These are phyloP conservation scores for Lacerta viridis DNA, from an alignment of 2,797 vertebrate species.

Conservation along the genomic window DNA sequence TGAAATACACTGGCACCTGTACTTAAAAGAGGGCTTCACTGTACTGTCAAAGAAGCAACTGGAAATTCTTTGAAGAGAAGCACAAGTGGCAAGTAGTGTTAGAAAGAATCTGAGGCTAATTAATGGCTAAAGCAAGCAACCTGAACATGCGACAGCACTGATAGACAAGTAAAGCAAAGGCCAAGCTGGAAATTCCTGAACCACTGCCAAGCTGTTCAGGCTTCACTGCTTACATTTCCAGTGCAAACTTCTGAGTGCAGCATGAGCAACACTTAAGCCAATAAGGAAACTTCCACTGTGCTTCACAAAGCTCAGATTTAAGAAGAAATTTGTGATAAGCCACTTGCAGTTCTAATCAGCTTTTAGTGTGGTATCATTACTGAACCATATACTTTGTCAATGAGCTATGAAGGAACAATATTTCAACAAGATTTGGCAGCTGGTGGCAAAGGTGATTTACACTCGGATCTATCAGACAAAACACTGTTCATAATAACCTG, in stretches of 20 bases:
- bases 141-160: slow-evolving; percentile 15
- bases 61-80: slow-evolving; percentile 16
- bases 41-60: neutral
- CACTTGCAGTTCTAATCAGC: neutral
- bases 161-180: slow-evolving; percentile 31
- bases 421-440: neutral
- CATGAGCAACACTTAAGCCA: neutral
- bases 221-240: neutral
- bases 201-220: neutral
- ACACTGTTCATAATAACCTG: neutral
- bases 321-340: neutral
- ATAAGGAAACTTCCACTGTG: slow-evolving; percentile 2
- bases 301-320: neutral
- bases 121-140: neutral
- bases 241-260: neutral
- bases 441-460: neutral
- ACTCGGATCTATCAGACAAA: neutral
- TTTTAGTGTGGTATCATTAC: neutral
- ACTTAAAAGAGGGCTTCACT: neutral
- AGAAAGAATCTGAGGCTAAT: neutral
- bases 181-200: neutral
- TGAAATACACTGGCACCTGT: neutral
- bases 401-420: neutral
- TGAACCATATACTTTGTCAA: neutral
- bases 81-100: slow-evolving; percentile 8